These are phyloP conservation scores for Rosalia funebris DNA, from an alignment of 2,888 invertebrate genomes.

Conservation along the genomic window DNA sequence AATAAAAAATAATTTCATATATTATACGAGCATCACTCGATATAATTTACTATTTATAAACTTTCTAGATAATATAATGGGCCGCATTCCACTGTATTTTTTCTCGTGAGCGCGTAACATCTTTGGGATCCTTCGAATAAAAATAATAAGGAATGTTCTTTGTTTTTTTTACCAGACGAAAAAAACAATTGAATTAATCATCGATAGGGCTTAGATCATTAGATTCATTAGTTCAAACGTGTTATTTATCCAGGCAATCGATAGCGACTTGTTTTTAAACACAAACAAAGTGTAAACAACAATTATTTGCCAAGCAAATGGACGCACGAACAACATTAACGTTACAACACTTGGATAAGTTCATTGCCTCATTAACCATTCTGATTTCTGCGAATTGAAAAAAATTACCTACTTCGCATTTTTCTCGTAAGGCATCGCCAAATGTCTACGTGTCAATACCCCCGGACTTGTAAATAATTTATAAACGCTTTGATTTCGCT, in stretches of 20 bases:
- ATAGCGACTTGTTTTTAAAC: not conserved
- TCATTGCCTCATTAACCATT: constrained; percentile 16
- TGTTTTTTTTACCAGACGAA: too few relatives aligned
- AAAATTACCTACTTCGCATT: constrained; percentile 4
- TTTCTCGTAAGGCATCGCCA: constrained; percentile 1
- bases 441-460: constrained; percentile 8
- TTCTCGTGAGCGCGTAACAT: too few relatives aligned
- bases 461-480: constrained; percentile 3
- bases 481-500: constrained; percentile 6
- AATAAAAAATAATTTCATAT: too few relatives aligned
- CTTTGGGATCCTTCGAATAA: too few relatives aligned
- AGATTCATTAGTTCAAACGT: not conserved
- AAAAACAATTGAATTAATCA: not conserved
- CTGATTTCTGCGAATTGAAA: not conserved
- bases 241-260: not conserved
- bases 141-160: too few relatives aligned
- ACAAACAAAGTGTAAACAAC: constrained; percentile 3
- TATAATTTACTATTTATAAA: too few relatives aligned
- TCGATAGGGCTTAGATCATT: not conserved
- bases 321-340: not conserved
- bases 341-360: not conserved
- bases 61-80: too few relatives aligned
- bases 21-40: too few relatives aligned
- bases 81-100: too few relatives aligned
- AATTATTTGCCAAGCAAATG: not conserved